Base-by-base conservation (phyloP, 2,113 vertebrate genomes). In the Podocnemis expansa region DNA sequence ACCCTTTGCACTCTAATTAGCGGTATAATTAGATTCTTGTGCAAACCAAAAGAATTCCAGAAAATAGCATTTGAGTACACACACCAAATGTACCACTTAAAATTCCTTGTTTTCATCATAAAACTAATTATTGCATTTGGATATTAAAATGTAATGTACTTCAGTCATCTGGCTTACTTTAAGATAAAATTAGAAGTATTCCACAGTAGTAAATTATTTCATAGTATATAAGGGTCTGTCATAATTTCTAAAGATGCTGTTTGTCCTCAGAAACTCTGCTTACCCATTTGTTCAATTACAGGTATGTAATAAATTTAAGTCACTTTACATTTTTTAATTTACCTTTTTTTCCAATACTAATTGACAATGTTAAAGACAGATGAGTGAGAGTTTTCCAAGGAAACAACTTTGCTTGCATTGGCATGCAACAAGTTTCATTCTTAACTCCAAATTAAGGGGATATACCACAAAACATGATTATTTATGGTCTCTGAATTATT, bases 51-150 rank as follows among this genome's bases (percentile, higher is more conserved):
- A 86, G 55, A 85, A 94, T 91, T 51, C 52, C 0, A 17, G 13
- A 67, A 31, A 91, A 34, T 7, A 47, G 84, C 88, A 92, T 78
- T 54, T 34, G 49, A 88, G 78, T 41, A 80, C n/a, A 67, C 16
- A 87, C 84, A 84, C 80, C 94, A 94, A 94, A 85, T 93, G 87
- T 87, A 93, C 91, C 31, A 79, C 16, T 87, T 1, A 76, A 84
- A 51, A 87, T 80, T n/a, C 5, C 91, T 34, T 19, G 80, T 73
- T 93, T 90, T 17, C 88, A 4, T 70, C 76, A 25, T 85, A 60
- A 43, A 41, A 60, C 41, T 82, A 78, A 89, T 43, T 75, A 7
- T 85, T 55, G 80, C 13, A 1, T 47, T 78, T 80, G 51, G 10
- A 75, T 78, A 24, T 49, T 67, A 7, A 75, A 4, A 6, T 75